A percentile compares a stretch with the other conserved stretches of the same genome.
Conservation (phyloP, 2,113 vertebrate species). For the Zosterops borbonicus region DNA sequence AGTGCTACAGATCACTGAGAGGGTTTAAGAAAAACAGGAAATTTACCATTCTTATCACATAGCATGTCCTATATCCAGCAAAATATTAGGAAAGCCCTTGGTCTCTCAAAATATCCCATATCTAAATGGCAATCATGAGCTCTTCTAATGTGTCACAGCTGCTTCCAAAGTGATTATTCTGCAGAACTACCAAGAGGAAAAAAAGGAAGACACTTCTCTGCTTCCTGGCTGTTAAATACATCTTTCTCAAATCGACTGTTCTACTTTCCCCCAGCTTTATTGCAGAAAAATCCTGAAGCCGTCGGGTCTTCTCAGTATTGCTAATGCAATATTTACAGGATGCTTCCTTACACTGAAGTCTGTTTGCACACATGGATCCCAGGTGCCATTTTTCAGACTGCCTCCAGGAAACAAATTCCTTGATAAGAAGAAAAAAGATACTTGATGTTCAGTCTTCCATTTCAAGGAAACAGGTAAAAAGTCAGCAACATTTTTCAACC, state of each 20-base stretch:
- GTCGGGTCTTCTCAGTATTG: background rate
- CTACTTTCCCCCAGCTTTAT: background rate
- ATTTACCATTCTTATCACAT: background rate
- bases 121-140: background rate
- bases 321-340: background rate
- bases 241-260: background rate
- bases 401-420: background rate
- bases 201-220: background rate
- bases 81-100: background rate
- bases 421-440: background rate
- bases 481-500: background rate
- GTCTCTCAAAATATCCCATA: background rate
- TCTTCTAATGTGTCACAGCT: background rate
- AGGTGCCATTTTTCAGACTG: background rate
- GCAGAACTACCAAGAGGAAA: background rate
- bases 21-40: background rate
- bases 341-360: background rate
- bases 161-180: constrained; percentile 46
- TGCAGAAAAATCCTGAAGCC: background rate
- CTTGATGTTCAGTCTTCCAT: background rate
- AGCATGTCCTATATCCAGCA: background rate
- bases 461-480: background rate
- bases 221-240: background rate
- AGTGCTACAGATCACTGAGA: background rate
- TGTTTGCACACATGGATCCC: background rate